Base-by-base conservation (phyloP, 2,797 vertebrate species). In the Brotula barbata region DNA sequence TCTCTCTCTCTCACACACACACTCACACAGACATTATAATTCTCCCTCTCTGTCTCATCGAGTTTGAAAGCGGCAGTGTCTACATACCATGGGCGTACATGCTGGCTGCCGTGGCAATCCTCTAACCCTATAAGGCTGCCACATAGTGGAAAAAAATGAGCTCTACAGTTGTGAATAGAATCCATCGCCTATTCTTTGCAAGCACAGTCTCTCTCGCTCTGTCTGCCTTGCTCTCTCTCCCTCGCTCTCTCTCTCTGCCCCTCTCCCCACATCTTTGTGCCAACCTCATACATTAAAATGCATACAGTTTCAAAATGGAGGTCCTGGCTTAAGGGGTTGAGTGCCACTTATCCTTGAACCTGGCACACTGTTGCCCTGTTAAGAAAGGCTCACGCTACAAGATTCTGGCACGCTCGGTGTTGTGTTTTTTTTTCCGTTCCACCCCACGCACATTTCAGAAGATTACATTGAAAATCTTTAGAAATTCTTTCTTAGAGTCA, bases 81-180 rank as follows among this genome's bases (percentile, higher is more conserved):
- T 91, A 79, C 87, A 89, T 91, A 88, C 83, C 83, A 84, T 12
- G 80, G 80, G 83, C 62, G 77, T 80, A 73, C 71, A 84, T 81
- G 81, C 84, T 71, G 81, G 86, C 73, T 88, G 78, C 90, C 92
- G 85, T 82, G 87, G 82, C 71, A 70, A 90, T 91, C 81, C 41
- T 59, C 83, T 64, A 70, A 64, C 80, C 81, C 41, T 59, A 82
- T 64, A 70, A 64, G 80, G 76, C 81, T 84, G 73, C 16, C 78
- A 89, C 79, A 87, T 48, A 68, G 81, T 48, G 89, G 64, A 75
- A 58, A 74, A n/a, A 73, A 75, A 58, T 12, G 3, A 53, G 81
- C 89, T 89, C 81, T 85, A 75, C 85, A 74, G 83, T 87, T 71
- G 80, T 85, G 75, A 58, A 89, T 82, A 82, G 89, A 77, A 80